Conservation (phyloP, 2,888 invertebrate species). For the Mythimna loreyi region DNA sequence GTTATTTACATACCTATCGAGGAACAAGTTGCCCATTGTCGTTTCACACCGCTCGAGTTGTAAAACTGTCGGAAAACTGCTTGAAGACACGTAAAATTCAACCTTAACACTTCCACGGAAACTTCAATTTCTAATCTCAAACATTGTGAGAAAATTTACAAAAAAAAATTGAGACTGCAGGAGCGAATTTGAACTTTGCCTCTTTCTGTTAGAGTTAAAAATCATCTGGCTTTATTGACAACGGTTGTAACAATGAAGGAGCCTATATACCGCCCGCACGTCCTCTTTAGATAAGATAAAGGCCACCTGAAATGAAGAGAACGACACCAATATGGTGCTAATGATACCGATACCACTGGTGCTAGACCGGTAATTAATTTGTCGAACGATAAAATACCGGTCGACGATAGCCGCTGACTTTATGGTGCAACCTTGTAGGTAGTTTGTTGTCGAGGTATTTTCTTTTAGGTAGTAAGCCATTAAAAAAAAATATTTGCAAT, state of each 20-base stretch:
- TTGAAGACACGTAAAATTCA: constrained; percentile 61
- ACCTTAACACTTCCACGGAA: constrained; percentile 57
- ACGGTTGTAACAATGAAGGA: constrained; percentile 82
- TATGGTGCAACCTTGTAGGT: constrained; percentile 28
- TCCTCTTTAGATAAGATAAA: constrained; percentile 91
- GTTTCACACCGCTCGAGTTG: constrained; percentile 78
- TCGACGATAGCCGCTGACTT: constrained; percentile 70
- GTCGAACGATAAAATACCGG: constrained; percentile 80
- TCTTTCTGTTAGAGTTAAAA: constrained; percentile 47
- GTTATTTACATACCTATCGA: constrained; percentile 89
- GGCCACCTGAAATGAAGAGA: constrained; percentile 84
- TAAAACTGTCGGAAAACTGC: constrained; percentile 85
- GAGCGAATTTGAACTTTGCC: constrained; percentile 56
- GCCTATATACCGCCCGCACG: constrained; percentile 88
- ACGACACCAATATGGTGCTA: constrained; percentile 87
- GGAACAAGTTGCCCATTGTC: constrained; percentile 88
- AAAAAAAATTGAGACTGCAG: constrained; percentile 64
- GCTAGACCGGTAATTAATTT: constrained; percentile 85
- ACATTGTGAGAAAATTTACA: constrained; percentile 72
- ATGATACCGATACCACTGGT: constrained; percentile 81
- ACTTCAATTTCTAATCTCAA: constrained; percentile 52
- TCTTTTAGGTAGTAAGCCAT: background rate
- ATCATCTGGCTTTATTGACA: constrained; percentile 44
- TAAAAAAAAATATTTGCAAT: background rate
- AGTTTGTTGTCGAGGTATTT: background rate